A percentile compares a stretch with the other conserved stretches of the same genome.
Conservation (phyloP, 2,797 vertebrate genomes). For the Sebastes wilsoni region DNA sequence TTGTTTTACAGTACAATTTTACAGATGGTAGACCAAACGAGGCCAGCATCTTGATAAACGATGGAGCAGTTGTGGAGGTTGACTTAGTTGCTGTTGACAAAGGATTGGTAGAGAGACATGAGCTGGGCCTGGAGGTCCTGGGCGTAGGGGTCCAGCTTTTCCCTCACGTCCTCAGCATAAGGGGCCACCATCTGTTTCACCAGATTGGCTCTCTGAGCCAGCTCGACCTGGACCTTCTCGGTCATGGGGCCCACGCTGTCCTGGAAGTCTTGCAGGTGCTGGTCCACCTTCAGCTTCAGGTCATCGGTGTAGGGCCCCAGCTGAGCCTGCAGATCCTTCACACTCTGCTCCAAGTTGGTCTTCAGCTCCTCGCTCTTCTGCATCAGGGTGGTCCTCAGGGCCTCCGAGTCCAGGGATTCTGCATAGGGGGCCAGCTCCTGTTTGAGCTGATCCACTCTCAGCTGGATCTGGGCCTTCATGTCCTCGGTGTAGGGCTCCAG, state of each 20-base stretch:
- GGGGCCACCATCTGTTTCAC: slow-evolving; percentile 81
- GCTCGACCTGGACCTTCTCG: slow-evolving; percentile 72
- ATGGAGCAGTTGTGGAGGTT: neutral
- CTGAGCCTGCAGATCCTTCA: slow-evolving; percentile 80
- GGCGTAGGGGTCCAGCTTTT: slow-evolving; percentile 78
- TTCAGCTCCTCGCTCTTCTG: slow-evolving; percentile 82
- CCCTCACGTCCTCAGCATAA: slow-evolving; percentile 82
- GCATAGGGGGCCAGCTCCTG: slow-evolving; percentile 75
- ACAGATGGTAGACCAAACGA: slow-evolving; percentile 38
- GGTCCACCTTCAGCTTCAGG: slow-evolving; percentile 79
- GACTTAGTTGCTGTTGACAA: slow-evolving; percentile 64
- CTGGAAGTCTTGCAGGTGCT: slow-evolving; percentile 79
- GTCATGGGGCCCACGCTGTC: slow-evolving; percentile 73
- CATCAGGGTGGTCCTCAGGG: slow-evolving; percentile 72
- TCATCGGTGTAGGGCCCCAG: slow-evolving; percentile 81
- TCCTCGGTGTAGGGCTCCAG: slow-evolving; percentile 79
- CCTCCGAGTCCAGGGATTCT: slow-evolving; percentile 77
- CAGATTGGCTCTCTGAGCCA: slow-evolving; percentile 69
- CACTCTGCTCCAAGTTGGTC: slow-evolving; percentile 74
- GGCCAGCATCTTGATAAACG: slow-evolving; percentile 4
- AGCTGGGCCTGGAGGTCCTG: slow-evolving; percentile 79
- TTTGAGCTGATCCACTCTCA: slow-evolving; percentile 79
- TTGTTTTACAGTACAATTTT: slow-evolving; percentile 50
- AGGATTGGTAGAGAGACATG: slow-evolving; percentile 74
- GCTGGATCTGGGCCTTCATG: slow-evolving; percentile 76